Evolutionary conservation across 2,888 invertebrate genomes (phyloP).

Genomic region (Copidosoma aretas): DNA sequence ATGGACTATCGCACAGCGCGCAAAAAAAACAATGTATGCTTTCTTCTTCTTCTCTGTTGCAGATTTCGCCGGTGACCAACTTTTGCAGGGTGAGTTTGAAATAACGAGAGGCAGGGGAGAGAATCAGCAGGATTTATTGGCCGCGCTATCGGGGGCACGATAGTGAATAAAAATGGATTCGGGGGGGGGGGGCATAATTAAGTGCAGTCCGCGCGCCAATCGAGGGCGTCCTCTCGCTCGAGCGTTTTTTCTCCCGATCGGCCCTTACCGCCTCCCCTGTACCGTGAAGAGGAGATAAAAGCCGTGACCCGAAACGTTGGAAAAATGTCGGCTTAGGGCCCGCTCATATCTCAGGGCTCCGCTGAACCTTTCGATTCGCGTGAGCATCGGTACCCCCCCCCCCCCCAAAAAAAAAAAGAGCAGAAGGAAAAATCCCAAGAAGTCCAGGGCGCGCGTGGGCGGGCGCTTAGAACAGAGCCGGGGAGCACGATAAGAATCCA

Average conservation of each 20-base stretch:
- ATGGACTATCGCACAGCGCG: too few species aligned
- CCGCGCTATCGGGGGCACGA: too few species aligned
- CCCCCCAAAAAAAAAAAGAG: too few species aligned
- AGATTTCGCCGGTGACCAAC: conserved; percentile 86
- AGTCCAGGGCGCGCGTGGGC: too few species aligned
- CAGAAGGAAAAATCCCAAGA: too few species aligned
- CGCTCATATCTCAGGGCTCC: background rate
- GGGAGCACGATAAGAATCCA: too few species aligned
- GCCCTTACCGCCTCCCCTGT: background rate
- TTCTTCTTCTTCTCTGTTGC: conserved; percentile 63
- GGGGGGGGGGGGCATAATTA: too few species aligned
- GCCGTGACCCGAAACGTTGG: background rate
- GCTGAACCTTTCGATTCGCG: background rate
- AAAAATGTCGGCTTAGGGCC: background rate
- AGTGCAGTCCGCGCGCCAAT: too few species aligned
- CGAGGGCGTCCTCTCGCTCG: too few species aligned
- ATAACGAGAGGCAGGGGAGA: background rate
- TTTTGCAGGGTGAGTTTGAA: conserved; percentile 79
- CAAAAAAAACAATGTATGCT: too few species aligned
- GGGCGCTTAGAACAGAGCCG: too few species aligned
- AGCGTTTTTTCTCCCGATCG: background rate
- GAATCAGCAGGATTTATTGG: background rate
- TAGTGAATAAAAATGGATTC: too few species aligned
- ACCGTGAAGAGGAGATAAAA: background rate
- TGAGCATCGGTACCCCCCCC: background rate